A percentile compares a stretch with the other conserved stretches of the same genome.
Evolutionary conservation across 2,888 invertebrate genomes (phyloP).

Genomic region (Lamellibrachia columna): DNA sequence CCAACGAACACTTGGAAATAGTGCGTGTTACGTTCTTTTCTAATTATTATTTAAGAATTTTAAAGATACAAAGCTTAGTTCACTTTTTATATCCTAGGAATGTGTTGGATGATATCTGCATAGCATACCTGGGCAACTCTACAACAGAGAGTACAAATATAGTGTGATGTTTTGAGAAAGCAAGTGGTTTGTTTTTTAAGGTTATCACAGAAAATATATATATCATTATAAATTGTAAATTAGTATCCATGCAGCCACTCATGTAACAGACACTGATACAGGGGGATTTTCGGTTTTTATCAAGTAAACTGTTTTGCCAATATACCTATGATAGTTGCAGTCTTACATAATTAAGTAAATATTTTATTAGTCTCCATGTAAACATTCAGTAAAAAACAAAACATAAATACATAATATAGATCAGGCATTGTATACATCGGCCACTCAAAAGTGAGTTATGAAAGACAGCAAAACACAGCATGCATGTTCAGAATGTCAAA

Average conservation of each 20-base stretch:
- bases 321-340: not conserved
- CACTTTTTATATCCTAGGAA: not conserved
- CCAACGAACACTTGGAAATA: slow-evolving; percentile 67
- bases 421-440: too few relatives aligned
- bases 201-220: not conserved
- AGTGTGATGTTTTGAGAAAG: too few relatives aligned
- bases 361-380: too few relatives aligned
- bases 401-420: too few relatives aligned
- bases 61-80: not conserved
- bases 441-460: too few relatives aligned
- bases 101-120: not conserved
- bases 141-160: too few relatives aligned
- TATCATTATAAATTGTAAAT: not conserved
- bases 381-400: too few relatives aligned
- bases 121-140: too few relatives aligned
- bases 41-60: not conserved
- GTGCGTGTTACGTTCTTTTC: slow-evolving; percentile 58
- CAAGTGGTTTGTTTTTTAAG: too few relatives aligned
- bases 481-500: too few relatives aligned
- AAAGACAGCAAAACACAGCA: too few relatives aligned
- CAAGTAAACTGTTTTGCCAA: not conserved
- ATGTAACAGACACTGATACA: not conserved
- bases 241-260: not conserved
- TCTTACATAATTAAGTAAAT: too few relatives aligned
- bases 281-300: not conserved